Base-by-base conservation (phyloP, 2,888 invertebrate genomes). In the Archaeoteleia sp. region DNA sequence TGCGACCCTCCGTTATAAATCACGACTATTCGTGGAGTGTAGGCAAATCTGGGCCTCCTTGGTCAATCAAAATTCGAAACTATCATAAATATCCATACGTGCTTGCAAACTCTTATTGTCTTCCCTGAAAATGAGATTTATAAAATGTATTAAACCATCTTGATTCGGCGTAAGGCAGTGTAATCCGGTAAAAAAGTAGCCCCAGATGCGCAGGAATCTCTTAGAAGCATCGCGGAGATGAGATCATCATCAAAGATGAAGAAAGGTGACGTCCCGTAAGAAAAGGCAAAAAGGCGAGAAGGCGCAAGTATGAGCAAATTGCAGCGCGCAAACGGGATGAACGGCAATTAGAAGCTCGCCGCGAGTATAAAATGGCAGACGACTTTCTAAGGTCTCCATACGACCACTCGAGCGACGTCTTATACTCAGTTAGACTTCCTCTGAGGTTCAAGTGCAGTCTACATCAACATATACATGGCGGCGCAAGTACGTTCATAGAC, bases 341-440 rank as follows among this genome's bases (percentile, higher is more conserved):
- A 45, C 39, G 34, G 40, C 53, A 62, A 51, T 62, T 54, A 62
- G 48, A 23, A 46, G 32, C 34, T 34, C 9, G 12, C 39, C 40
- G 45, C 45, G 51, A 53, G 43, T 13, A 35, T 9, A 7, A n/a
- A n/a, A n/a, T 14, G 35, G 14, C 6, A 25, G 35, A 48, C 27
- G 23, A 51, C 14, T 55, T 55, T 63, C 12, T 55, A 37, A 42
- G 37, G 45, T 23, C 32, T 49, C 45, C 6, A 5, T 5, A 20
- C 20, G 5, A 20, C 13, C 54, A 13, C 42, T 49, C 32, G 37
- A 51, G 10, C 34, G 34, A 12, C 37, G 29, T 23, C 40, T 55
- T 55, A 49, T 49, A 62, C 73, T 68, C 60, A 62, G 69, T 70
- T 67, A 71, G 72, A 72, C 67, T 74, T 77, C 75, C 57, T 42